These are phyloP conservation scores for Laticauda colubrina DNA, from an alignment of 2,113 vertebrate genomes.

Conservation along the genomic window DNA sequence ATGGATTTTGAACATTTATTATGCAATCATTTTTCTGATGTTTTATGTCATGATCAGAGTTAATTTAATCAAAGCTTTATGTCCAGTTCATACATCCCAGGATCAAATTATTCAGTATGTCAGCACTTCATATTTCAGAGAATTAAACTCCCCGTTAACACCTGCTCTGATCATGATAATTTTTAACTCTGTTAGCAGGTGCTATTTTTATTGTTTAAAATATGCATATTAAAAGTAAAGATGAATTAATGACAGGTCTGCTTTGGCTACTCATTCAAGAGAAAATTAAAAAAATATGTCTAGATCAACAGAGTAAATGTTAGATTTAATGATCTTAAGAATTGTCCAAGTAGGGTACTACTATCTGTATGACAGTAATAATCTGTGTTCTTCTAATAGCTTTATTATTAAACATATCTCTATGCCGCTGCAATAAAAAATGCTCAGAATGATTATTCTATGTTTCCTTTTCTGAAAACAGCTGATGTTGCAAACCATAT, in stretches of 20 bases:
- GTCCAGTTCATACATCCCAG: background rate
- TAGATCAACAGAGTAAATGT: background rate
- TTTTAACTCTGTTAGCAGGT: background rate
- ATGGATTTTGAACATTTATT: background rate
- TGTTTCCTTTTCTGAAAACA: background rate
- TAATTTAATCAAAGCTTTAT: background rate
- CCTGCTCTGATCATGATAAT: background rate
- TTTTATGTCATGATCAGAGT: background rate
- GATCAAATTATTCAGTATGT: background rate
- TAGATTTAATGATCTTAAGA: background rate
- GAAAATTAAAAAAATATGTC: background rate
- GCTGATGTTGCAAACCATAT: background rate
- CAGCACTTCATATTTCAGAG: background rate
- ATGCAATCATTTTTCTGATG: background rate
- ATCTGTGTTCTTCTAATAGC: background rate
- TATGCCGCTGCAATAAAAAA: background rate
- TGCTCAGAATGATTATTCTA: background rate
- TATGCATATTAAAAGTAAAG: background rate
- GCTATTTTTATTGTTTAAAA: background rate
- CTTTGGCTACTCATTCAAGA: background rate
- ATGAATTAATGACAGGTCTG: background rate
- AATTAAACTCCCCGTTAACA: background rate
- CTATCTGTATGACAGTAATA: background rate
- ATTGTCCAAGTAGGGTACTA: background rate
- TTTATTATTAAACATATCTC: background rate